Base-by-base conservation (phyloP, 2,797 vertebrate species). In the Pipistrellus pygmaeus region DNA sequence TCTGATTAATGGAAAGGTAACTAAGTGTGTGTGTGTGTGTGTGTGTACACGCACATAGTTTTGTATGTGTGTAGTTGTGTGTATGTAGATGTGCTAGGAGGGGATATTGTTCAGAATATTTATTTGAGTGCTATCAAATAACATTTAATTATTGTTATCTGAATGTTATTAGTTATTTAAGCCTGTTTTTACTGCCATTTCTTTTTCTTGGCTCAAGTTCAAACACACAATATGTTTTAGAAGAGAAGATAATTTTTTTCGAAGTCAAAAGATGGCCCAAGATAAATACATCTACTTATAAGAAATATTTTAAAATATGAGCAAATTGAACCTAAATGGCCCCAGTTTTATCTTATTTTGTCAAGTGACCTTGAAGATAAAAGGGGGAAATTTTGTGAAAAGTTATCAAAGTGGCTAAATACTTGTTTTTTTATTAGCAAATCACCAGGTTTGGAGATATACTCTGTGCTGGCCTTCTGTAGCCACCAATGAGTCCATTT, bases 181-280 rank as follows among this genome's bases (percentile, higher is more conserved):
- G 38, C 41, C 93, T 85, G n/a, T 71, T 18, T 89, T 95, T n/a
- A 23, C 68, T 77, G 46, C 12, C 44, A 60, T 66, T 75, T 87
- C 48, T 53, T 57, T 90, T 21, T 51, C 78, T 81, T 87, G 86
- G 88, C 62, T 89, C 68, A 93, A 93, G 11, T 93, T 82, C 51
- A 71, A 78, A 71, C 18, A 88, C 83, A 60, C 27, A 94, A 86
- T 90, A 62, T 91, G 69, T 73, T 95, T 95, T 72, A 66, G 41
- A 87, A 93, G 48, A 90, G 55, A 96, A 90, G 35, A 77, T 23
- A 83, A 85, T 41, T 91, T 89, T 97, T 96, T 95, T 93, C 81
- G 93, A 91, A 95, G 78, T 83, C 90, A 91, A 96, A 97, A 93
- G 46, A 92, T 57, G 46, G 5, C 53, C 48, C 78, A 48, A 82